Evolutionary conservation across 2,113 vertebrate genomes (phyloP), one percentile per base, ranked within the genome.

Genomic region (Perccottus glenii): DNA sequence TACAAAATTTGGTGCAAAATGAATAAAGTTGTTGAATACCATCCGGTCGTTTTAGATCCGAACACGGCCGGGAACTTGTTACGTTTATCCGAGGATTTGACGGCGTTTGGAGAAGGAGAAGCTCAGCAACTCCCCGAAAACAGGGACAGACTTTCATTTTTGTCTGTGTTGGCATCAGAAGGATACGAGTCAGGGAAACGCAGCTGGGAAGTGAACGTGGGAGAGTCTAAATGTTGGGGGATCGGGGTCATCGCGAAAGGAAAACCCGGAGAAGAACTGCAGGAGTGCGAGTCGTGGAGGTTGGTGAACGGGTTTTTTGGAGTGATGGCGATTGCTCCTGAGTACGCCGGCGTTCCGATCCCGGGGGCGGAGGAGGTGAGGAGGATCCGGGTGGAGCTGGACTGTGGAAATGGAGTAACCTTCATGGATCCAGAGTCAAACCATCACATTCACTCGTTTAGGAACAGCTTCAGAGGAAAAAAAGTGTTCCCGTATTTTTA

Each of bases 331-430:
- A 64, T 16, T 63, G 66, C 51, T 6, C 51, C 71, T 1, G 57
- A 27, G 0, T 36, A 60, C 9, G 72, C 60, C 44, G 68, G 64
- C 65, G 64, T 15, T 0, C 3, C 33, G 2, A 16, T 73, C 32
- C 19, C 6, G 11, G 33, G 60, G 9, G 43, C 10, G 1, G 19
- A 35, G 51, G 51, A 38, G 32, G 57, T 74, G 49, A 59, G 6
- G 32, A 64, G 5, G 65, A 49, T 79, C 70, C 33, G 77, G 50
- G 36, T 78, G 6, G 60, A 60, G 36, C 70, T 78, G 76, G 60
- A 69, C 65, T 65, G 38, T 55, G 65, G 60, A 0, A 0, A 11
- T 19, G 65, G 65, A 3, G 32, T 79, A 32, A 27, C 55, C 0
- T 64, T 73, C 11, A 52, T 5, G 3, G 59, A 73, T 3, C 44